Evolutionary conservation across 2,113 vertebrate genomes (phyloP).

Genomic region (Pluvianellus socialis): DNA sequence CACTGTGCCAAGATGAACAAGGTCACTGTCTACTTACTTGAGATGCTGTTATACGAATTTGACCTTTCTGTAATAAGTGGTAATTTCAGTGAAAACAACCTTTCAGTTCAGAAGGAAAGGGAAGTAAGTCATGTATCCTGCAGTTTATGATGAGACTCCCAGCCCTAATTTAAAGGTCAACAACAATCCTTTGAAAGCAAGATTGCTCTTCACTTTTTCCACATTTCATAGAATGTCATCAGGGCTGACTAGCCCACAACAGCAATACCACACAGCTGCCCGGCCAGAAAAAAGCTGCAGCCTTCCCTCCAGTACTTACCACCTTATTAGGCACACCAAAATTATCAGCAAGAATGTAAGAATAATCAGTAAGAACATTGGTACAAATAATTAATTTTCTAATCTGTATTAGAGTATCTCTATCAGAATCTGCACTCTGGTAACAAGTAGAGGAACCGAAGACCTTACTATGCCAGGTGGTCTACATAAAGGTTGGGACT

Average conservation of each 20-base stretch:
- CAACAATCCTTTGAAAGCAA: slow-evolving; percentile 6
- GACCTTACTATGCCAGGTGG: fast-evolving
- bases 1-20: background rate
- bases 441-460: background rate
- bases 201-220: background rate
- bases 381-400: background rate
- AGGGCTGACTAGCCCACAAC: background rate
- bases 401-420: background rate
- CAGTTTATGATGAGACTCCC: slow-evolving; percentile 45
- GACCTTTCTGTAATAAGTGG: slow-evolving; percentile 47
- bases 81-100: slow-evolving; percentile 48
- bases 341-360: background rate
- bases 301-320: background rate
- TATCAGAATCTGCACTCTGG: background rate
- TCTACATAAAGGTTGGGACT: background rate
- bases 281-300: background rate
- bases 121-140: background rate
- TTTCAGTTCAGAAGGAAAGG: background rate
- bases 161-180: slow-evolving; percentile 56
- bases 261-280: background rate
- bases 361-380: background rate
- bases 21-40: background rate
- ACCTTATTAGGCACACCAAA: background rate
- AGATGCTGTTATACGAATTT: background rate
- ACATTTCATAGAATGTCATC: background rate